Evolutionary conservation across 2,888 invertebrate genomes (phyloP), one percentile per base, ranked within the genome.

Genomic region (Phengaris alcon): DNA sequence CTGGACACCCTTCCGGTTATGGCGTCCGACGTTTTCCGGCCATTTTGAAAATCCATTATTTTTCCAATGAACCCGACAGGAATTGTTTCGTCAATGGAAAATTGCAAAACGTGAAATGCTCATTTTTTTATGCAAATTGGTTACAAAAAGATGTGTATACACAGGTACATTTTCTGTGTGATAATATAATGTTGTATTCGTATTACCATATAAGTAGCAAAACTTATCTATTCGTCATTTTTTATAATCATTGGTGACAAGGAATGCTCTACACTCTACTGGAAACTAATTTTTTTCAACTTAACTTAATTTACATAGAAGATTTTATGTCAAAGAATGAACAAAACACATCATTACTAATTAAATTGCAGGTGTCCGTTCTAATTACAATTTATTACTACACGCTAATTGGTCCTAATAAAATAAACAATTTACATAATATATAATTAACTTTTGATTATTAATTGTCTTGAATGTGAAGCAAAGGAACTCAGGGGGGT

Each of bases 1-100:
- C 90, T 90, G 89, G 87, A 88, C 88, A 79, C 80, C 78, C 82
- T 86, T 90, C 90, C 91, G 87, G 85, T 82, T 77, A 82, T 81
- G 81, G 82, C 82, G 81, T 82, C 82, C 82, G 80, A 76, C 81
- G 77, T 80, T 82, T 86, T 89, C 88, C 87, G 87, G 86, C 82
- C 82, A 82, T 86, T 85, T 86, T 87, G 82, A 76, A 79, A 82
- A 77, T 77, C 79, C 78, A 82, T 82, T 82, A 82, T 82, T 79
- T 82, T 81, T 79, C 69, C 75, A 78, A 79, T 73, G 59, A 75
- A 69, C 68, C 73, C 48, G 72, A 35, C 52, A 72, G 52, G 78
- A 76, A 68, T 77, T 79, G 75, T 79, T 75, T 75, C 72, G 68
- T 13, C 46, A 35, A 22, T 52, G 35, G 54, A 54, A 54, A 70